phyloP scores from a whole-genome alignment of 2,888 invertebrate genomes.

The Eutolmus rufibarbis region DNA sequence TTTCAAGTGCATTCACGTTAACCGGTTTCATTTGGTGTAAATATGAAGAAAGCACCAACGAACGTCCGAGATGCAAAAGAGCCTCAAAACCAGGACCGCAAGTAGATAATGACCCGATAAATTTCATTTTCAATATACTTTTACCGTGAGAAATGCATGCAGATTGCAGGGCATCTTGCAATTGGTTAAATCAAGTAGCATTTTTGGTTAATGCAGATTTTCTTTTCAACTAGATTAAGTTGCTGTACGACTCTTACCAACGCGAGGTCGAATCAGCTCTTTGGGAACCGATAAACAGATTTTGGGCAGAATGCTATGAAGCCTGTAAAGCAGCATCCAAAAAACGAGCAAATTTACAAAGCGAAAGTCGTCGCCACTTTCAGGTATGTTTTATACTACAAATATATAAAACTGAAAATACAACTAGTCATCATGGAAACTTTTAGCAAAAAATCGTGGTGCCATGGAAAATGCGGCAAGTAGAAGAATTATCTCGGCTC shows the following conservation, averaged over 20 bases:
- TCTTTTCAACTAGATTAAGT: conserved; percentile 63
- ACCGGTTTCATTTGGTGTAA: conserved; percentile 16
- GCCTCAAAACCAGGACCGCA: background rate
- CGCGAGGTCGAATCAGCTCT: conserved; percentile 65
- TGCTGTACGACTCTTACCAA: conserved; percentile 66
- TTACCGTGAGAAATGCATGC: background rate
- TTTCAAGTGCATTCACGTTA: conserved; percentile 34
- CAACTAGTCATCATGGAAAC: conserved; percentile 38
- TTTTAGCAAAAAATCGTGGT: conserved; percentile 65
- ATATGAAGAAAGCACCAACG: background rate
- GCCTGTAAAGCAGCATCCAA: conserved; percentile 67
- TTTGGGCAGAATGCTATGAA: conserved; percentile 70
- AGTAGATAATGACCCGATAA: background rate
- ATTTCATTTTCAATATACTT: background rate
- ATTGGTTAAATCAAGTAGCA: background rate
- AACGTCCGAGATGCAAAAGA: background rate
- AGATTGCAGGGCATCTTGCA: background rate
- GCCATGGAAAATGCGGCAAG: conserved; percentile 64
- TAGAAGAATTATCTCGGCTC: conserved; percentile 66
- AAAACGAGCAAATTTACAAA: conserved; percentile 65
- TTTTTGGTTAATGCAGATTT: conserved; percentile 30
- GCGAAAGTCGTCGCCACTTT: conserved; percentile 67
- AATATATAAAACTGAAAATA: background rate
- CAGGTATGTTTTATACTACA: conserved; percentile 57
- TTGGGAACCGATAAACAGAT: conserved; percentile 66